Evolutionary conservation across 2,888 invertebrate genomes (phyloP), one percentile per base, ranked within the genome.

Genomic region (Glaucopsyche alexis): DNA sequence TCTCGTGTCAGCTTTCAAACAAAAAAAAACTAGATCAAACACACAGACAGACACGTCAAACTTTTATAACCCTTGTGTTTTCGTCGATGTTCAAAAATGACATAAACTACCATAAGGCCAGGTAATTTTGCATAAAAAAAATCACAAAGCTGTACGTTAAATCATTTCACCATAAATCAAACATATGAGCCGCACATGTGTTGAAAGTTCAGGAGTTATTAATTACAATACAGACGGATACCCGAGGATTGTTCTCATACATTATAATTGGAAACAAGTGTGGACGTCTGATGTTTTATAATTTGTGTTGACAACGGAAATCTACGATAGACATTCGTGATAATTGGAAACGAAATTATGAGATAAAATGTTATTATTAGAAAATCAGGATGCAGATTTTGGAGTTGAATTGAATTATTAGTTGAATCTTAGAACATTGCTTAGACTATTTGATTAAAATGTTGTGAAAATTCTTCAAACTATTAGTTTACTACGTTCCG

Each of bases 121-220:
- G 60, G 60, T 60, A 38, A 38, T 60, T 38, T 60, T 9, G 60
- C 60, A 60, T 19, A 69, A 47, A 49, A 49, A 67, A 49, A 14
- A 7, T 69, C 16, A 69, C 49, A 67, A 69, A 69, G 29, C 45
- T 38, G 60, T 60, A 11, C 67, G 16, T 47, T 71, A 79, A 79
- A 80, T 79, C 80, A 84, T 84, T 85, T 85, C 81, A 83, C 84
- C 84, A 89, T 89, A 89, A 89, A 90, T 90, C 87, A 82, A 83
- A 79, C 85, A 85, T 82, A 78, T 78, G 80, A 86, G 76, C 78
- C 83, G 76, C 85, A 84, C 88, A 89, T 86, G 87, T 89, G 90
- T 84, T 80, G 80, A 78, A 77, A 81, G 81, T 85, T 84, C 84
- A 83, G 84, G 78, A 81, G 84, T 83, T 86, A 90, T 90, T 90